These are phyloP conservation scores for Formica aserva DNA, from an alignment of 2,888 invertebrate genomes.

Conservation along the genomic window DNA sequence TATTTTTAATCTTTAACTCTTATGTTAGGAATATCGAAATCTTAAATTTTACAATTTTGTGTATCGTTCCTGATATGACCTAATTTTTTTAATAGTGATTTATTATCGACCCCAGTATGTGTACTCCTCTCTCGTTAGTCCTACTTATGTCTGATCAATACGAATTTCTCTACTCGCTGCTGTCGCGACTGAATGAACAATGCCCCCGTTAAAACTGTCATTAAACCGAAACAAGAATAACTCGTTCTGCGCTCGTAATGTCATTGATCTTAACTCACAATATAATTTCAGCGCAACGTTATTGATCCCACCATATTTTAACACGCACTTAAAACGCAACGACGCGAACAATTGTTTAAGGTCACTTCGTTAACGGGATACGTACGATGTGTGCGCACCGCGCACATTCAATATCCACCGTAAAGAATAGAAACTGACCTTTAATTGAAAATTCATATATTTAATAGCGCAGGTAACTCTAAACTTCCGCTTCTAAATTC, in stretches of 20 bases:
- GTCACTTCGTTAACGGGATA: conserved; percentile 7
- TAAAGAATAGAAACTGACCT: neutral
- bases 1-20: neutral
- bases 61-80: no score
- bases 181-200: neutral
- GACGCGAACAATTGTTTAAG: conserved; percentile 32
- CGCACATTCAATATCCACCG: neutral
- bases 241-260: neutral
- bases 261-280: neutral
- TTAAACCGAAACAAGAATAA: neutral
- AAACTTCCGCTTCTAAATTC: neutral
- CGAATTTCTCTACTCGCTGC: conserved; percentile 30
- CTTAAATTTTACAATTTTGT: neutral
- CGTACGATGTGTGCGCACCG: neutral
- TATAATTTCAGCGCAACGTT: neutral
- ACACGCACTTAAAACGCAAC: conserved; percentile 7
- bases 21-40: neutral
- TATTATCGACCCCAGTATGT: neutral
- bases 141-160: conserved; percentile 47
- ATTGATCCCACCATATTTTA: conserved; percentile 10
- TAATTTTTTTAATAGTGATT: neutral
- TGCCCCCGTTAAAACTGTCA: neutral
- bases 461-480: neutral
- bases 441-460: neutral
- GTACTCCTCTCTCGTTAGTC: neutral